A percentile compares a stretch with the other conserved stretches of the same genome.
Evolutionary conservation across 1,140 invertebrate species (phyloP).

Genomic region (Drosophila orosa): DNA sequence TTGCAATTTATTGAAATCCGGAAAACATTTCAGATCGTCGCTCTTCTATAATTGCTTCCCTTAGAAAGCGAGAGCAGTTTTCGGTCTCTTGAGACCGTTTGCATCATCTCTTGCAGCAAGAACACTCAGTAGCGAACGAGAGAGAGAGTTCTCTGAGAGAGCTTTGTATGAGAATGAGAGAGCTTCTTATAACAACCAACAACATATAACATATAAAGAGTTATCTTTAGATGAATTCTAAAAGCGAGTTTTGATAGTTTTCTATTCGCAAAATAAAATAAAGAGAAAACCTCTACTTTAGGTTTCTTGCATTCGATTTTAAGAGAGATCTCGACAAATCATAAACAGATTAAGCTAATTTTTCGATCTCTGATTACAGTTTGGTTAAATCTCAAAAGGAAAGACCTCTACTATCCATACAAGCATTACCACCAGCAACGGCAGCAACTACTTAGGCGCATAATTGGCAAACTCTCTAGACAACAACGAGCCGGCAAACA

Average conservation of each 20-base stretch:
- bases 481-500: conserved; percentile 36
- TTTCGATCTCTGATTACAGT: not conserved
- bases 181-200: no score
- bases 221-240: not conserved
- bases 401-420: not conserved
- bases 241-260: no score
- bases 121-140: no score
- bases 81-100: no score
- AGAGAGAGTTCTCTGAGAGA: no score
- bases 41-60: no score
- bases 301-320: not conserved
- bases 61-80: no score
- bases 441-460: conserved; percentile 31
- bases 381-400: not conserved
- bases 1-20: not conserved
- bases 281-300: not conserved
- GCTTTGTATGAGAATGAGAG: no score
- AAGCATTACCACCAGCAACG: not conserved
- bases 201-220: no score
- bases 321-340: not conserved
- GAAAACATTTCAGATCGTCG: not conserved
- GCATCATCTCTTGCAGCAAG: no score
- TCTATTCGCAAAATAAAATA: no score
- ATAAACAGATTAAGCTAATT: not conserved
- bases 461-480: conserved; percentile 47